A percentile compares a stretch with the other conserved stretches of the same genome.
phyloP scores from a whole-genome alignment of 2,797 vertebrate species.

The Carduelis carduelis region DNA sequence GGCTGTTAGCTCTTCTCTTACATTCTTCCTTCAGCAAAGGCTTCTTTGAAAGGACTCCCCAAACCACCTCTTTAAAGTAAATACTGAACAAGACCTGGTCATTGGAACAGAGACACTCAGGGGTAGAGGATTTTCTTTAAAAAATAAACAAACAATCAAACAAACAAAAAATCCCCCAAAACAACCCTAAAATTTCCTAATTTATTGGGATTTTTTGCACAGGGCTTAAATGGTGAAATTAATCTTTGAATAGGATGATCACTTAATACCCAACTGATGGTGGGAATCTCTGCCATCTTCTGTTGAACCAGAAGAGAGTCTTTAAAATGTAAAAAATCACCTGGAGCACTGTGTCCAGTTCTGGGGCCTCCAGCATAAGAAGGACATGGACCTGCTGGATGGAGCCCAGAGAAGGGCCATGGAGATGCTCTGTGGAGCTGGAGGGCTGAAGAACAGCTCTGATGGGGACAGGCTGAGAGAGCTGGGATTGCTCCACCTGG shows the following conservation, averaged over 20 bases:
- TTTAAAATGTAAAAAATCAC: background rate
- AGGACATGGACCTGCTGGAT: background rate
- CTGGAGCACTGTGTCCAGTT: background rate
- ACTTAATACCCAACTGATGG: background rate
- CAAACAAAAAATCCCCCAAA: no score
- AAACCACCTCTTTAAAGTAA: background rate
- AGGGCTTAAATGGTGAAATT: background rate
- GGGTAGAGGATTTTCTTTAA: background rate
- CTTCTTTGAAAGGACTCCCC: background rate
- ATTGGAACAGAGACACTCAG: background rate
- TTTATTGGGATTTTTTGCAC: background rate
- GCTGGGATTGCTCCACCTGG: background rate
- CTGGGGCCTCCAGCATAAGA: background rate
- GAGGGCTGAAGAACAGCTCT: accelerated
- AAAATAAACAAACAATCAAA: no score
- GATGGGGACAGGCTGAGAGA: background rate
- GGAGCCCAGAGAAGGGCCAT: background rate
- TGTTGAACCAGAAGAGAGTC: background rate
- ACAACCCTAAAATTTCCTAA: no score
- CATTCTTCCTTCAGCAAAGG: background rate
- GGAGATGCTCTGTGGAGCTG: background rate
- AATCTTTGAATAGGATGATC: background rate
- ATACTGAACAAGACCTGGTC: background rate
- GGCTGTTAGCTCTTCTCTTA: background rate
- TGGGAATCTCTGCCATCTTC: background rate